phyloP scores from a whole-genome alignment of 2,888 invertebrate genomes.

The Cecidostiba fungosa region DNA sequence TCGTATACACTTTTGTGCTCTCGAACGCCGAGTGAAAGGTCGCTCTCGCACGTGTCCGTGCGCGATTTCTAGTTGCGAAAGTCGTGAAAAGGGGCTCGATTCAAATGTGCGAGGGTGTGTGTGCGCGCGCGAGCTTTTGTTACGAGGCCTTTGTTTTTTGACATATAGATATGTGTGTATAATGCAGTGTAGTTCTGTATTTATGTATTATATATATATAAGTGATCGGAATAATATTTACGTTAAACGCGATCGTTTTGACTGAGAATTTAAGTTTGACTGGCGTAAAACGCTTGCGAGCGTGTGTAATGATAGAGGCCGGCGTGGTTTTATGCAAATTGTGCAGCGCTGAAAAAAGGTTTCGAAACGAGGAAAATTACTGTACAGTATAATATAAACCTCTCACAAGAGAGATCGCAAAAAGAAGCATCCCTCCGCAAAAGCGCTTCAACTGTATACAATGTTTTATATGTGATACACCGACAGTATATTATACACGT shows the following conservation, averaged over 20 bases:
- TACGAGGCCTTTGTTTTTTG: background rate
- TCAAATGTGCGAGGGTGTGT: background rate
- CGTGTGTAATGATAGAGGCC: background rate
- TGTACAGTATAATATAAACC: background rate
- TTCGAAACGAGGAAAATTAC: background rate
- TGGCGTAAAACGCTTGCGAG: too few species aligned
- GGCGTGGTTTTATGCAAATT: constrained; percentile 6
- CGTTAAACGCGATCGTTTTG: too few species aligned
- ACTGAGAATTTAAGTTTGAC: too few species aligned
- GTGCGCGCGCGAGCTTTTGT: background rate
- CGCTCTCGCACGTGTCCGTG: background rate
- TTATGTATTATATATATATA: too few species aligned
- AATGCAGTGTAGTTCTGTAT: too few species aligned
- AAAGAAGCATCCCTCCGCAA: background rate
- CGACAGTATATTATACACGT: too few species aligned
- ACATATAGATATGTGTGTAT: too few species aligned
- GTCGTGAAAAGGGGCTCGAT: background rate
- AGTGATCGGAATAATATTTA: too few species aligned
- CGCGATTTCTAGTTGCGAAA: background rate
- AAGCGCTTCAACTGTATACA: too few species aligned
- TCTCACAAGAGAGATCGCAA: background rate
- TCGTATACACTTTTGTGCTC: background rate
- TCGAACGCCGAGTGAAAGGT: constrained; percentile 36
- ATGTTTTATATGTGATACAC: too few species aligned
- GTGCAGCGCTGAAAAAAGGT: background rate